Evolutionary conservation across 1,140 invertebrate genomes (phyloP).

Genomic region (Leptoteleia sp.): DNA sequence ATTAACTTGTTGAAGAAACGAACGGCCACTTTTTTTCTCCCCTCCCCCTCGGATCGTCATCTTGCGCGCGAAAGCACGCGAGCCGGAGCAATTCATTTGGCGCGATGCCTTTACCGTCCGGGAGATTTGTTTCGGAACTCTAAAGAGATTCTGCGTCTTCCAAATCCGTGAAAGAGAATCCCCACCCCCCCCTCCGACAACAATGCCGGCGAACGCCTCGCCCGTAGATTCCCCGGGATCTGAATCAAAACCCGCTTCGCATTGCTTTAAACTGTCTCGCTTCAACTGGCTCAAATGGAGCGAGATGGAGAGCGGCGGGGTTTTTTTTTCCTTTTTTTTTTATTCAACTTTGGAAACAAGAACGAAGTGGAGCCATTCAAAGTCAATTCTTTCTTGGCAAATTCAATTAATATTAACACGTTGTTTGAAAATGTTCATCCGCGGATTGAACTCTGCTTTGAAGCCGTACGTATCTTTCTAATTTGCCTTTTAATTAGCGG

Average conservation of each 20-base stretch:
- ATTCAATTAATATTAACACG: constrained; percentile 30
- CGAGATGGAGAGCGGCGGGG: too few species aligned
- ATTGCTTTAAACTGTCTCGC: constrained; percentile 32
- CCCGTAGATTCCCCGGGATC: constrained; percentile 22
- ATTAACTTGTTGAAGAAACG: constrained; percentile 7
- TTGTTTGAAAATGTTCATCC: constrained; percentile 9
- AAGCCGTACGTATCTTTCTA: neutral
- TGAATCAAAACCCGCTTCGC: constrained; percentile 22
- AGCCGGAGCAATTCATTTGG: constrained; percentile 11
- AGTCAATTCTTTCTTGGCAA: constrained; percentile 31
- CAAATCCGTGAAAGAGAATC: constrained; percentile 31
- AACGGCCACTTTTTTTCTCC: constrained; percentile 2
- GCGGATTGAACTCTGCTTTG: constrained; percentile 13
- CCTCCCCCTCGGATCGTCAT: neutral
- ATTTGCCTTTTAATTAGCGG: constrained; percentile 6
- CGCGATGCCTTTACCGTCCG: constrained; percentile 6
- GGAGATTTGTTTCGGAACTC: constrained; percentile 23
- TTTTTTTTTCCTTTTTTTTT: too few species aligned
- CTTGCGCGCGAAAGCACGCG: neutral
- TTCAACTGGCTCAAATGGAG: constrained; percentile 15
- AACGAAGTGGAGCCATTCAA: constrained; percentile 9
- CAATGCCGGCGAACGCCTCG: constrained; percentile 23
- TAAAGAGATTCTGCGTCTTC: constrained; percentile 20
- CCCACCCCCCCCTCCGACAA: constrained; percentile 31
- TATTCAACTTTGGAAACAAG: constrained; percentile 12